Conservation (phyloP, 2,113 vertebrate genomes). For the Podarcis cretensis region DNA sequence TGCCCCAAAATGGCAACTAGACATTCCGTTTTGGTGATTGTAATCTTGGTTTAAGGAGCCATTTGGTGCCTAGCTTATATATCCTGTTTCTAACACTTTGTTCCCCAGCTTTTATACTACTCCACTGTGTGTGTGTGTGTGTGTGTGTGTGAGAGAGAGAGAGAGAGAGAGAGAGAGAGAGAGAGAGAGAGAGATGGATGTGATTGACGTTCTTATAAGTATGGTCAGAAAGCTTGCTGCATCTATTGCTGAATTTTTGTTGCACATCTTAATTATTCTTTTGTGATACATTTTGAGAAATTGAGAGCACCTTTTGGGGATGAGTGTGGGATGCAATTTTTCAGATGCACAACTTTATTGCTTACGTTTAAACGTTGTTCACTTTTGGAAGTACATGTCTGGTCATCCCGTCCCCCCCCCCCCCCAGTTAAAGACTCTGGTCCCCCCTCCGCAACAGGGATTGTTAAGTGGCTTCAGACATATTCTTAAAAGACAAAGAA, state of each 20-base stretch:
- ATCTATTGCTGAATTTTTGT: neutral
- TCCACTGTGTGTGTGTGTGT: too few species aligned
- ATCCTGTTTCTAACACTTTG: too few species aligned
- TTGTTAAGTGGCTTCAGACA: conserved; percentile 32
- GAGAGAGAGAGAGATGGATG: too few species aligned
- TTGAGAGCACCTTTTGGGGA: neutral
- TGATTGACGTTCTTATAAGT: neutral
- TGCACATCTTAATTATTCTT: neutral
- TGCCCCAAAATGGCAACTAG: too few species aligned
- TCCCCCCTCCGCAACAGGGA: neutral
- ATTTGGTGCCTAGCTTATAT: too few species aligned
- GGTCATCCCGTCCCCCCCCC: too few species aligned
- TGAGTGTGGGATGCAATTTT: neutral
- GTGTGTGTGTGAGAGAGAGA: too few species aligned
- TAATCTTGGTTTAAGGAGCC: too few species aligned
- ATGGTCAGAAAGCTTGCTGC: neutral
- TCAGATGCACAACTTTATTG: neutral
- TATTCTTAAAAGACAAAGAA: conserved; percentile 33
- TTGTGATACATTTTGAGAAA: neutral
- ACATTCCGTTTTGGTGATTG: too few species aligned
- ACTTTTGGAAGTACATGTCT: neutral
- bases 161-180: too few species aligned
- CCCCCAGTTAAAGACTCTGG: neutral
- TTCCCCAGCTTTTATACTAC: too few species aligned
- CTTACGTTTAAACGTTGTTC: neutral